Base-by-base conservation (phyloP, 2,888 invertebrate genomes). In the Anarsia innoxiella region DNA sequence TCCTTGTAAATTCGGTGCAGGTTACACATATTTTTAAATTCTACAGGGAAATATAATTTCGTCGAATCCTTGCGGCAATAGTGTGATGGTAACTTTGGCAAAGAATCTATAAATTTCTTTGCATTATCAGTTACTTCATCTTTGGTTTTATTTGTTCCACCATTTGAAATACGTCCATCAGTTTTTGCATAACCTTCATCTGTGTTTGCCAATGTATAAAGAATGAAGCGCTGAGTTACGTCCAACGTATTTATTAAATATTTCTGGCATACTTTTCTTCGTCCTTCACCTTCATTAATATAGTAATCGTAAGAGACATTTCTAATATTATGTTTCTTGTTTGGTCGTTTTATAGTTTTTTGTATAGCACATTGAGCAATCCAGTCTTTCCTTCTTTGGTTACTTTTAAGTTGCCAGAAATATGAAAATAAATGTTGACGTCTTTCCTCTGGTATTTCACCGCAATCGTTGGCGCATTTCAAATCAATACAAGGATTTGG, bases 71-170 rank as follows among this genome's bases (percentile, higher is more conserved):
- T 25, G 2, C 25, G 5, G n/a, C 25, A 25, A 25, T 25, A 25
- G n/a, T 47, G 44, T 2, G 41, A 47, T n/a, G 46, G 44, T 14
- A 47, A n/a, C 12, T 36, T 27, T 16, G 46, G 46, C 33, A 46
- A 37, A 2, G 11, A 19, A 27, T 36, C 37, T 12, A 46, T 42
- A 27, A 31, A 44, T 3, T 23, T 23, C 32, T 16, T 30, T 14
- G 30, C 40, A 15, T 32, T 13, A 13, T 32, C 30, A 12, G 15
- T 42, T 5, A 39, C 28, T 23, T 19, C 34, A 5, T 38, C 14
- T n/a, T 14, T 6, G 9, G 45, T 48, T 40, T 40, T 48, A 12
- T 45, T 45, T 6, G 13, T 2, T 6, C 39, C 37, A n/a, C 33
- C 32, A 23, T 13, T n/a, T 39, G 38, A 41, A 13, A 42, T 42